These are phyloP conservation scores for Pasiphila rectangulata DNA, from an alignment of 2,888 invertebrate species.

Conservation along the genomic window DNA sequence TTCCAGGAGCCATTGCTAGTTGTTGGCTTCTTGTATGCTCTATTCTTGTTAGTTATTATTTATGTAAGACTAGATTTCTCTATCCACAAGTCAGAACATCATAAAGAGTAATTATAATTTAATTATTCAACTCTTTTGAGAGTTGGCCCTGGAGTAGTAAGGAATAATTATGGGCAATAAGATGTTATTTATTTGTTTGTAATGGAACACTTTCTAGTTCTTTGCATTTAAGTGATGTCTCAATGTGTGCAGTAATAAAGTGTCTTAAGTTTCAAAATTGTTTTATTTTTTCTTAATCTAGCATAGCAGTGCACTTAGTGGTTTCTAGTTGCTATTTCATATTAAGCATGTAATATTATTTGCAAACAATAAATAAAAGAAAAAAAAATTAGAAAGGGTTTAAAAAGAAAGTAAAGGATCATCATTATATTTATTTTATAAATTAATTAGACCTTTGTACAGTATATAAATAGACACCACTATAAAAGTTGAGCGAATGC, in stretches of 20 bases:
- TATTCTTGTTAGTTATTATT: slow-evolving; percentile 95
- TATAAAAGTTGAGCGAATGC: no score
- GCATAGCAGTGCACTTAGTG: no score
- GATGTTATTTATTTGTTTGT: slow-evolving; percentile 36
- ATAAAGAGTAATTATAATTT: slow-evolving; percentile 68
- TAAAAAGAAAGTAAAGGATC: no score
- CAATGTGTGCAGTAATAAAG: slow-evolving; percentile 52
- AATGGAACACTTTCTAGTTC: slow-evolving; percentile 46
- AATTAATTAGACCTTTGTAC: no score
- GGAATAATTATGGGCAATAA: no score
- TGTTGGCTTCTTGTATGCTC: slow-evolving; percentile 90
- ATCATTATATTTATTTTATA: no score
- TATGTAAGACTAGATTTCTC: slow-evolving; percentile 98
- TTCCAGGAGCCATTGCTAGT: slow-evolving; percentile 96
- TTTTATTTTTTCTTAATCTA: slow-evolving; percentile 28
- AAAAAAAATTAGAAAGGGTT: no score
- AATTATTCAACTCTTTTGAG: slow-evolving; percentile 3
- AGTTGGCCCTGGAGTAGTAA: neutral
- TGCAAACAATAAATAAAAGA: no score
- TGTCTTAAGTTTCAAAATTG: slow-evolving; percentile 37
- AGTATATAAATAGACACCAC: no score
- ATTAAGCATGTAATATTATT: no score
- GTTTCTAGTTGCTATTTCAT: no score
- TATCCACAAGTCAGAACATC: slow-evolving; percentile 86
- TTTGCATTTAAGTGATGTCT: slow-evolving; percentile 52